Evolutionary conservation across 2,797 vertebrate genomes (phyloP).

Genomic region (Champsocephalus esox): DNA sequence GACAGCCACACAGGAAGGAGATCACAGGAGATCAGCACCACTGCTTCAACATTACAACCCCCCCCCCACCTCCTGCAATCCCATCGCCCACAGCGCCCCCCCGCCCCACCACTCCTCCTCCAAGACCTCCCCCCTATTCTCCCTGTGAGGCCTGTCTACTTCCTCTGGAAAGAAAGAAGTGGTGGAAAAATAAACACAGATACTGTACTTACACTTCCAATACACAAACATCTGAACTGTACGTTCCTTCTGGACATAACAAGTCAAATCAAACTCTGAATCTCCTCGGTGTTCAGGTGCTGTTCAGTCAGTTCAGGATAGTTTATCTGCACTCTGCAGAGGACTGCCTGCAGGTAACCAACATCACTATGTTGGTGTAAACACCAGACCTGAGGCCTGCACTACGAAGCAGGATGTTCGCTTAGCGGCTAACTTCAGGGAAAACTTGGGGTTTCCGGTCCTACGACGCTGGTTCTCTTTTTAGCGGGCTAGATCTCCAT

Average conservation of each 20-base stretch:
- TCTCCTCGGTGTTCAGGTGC: neutral
- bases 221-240: neutral
- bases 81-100: constrained; percentile 49
- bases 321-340: neutral
- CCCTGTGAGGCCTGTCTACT: constrained; percentile 70
- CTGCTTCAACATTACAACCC: constrained; percentile 62
- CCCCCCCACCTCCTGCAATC: constrained; percentile 8
- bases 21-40: constrained; percentile 80
- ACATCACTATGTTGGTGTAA: neutral
- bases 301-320: constrained; percentile 2
- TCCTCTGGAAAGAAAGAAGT: constrained; percentile 56
- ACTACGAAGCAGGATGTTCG: no score
- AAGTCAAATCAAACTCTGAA: neutral
- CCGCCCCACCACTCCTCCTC: constrained; percentile 11
- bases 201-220: constrained; percentile 18
- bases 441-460: no score
- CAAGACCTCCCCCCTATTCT: constrained; percentile 22
- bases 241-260: constrained; percentile 39
- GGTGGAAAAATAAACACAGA: constrained; percentile 38
- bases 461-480: no score
- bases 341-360: constrained; percentile 5
- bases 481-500: no score
- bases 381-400: neutral
- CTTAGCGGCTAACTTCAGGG: no score
- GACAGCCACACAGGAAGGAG: constrained; percentile 86